Conservation (phyloP, 2,113 vertebrate species). For the Machaerirhynchus nigripectus region DNA sequence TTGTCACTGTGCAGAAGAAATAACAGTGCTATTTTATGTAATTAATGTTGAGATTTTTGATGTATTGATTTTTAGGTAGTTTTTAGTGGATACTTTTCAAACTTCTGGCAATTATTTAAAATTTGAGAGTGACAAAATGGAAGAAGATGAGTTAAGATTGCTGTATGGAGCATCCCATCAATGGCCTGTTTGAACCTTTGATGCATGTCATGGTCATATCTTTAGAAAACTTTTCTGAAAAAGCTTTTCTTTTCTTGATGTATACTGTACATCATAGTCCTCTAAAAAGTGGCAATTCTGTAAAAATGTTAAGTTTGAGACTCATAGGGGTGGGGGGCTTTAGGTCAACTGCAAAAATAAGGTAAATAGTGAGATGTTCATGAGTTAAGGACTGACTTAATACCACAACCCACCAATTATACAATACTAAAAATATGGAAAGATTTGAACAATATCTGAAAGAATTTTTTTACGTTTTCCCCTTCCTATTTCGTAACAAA, state of each 20-base stretch:
- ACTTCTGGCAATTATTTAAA: neutral
- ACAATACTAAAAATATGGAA: neutral
- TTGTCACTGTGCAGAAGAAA: too few species aligned
- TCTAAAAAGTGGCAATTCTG: neutral
- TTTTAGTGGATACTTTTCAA: neutral
- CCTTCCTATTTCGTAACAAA: neutral
- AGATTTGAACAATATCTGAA: neutral
- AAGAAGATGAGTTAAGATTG: neutral
- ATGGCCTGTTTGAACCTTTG: neutral
- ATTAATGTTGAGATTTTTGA: neutral
- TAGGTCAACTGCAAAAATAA: neutral
- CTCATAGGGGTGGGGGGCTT: accelerated
- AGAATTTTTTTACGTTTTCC: neutral
- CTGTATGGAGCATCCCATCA: neutral
- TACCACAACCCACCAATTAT: neutral
- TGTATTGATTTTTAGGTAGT: neutral
- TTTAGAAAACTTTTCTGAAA: neutral
- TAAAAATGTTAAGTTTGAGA: neutral
- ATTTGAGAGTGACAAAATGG: neutral
- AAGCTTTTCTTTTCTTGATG: too few species aligned
- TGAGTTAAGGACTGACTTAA: neutral
- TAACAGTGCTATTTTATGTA: neutral
- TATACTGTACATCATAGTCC: neutral
- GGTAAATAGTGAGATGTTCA: neutral
- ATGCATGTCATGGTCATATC: neutral